A percentile compares a stretch with the other conserved stretches of the same genome.
phyloP scores from a whole-genome alignment of 2,888 invertebrate species.

The Zygaena filipendulae region DNA sequence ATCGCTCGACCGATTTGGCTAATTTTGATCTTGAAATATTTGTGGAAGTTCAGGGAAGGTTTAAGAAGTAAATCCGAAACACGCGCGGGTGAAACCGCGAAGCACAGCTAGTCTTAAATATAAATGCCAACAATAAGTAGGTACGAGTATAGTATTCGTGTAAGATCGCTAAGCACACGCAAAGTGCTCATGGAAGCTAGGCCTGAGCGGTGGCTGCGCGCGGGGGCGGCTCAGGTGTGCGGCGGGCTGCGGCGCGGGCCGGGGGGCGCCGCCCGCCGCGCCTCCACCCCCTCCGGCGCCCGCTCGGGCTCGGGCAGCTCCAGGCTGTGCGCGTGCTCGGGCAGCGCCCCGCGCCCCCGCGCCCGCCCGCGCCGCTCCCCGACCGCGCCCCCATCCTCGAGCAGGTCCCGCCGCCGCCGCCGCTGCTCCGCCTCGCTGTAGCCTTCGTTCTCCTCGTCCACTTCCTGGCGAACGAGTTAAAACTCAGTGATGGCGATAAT shows the following conservation, averaged over 20 bases:
- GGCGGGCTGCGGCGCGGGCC: slow-evolving; percentile 1
- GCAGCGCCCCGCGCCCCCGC: slow-evolving; percentile 28
- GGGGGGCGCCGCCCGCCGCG: neutral
- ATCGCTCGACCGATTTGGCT: too few relatives aligned
- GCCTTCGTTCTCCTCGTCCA: slow-evolving; percentile 73
- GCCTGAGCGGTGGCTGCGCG: slow-evolving; percentile 3
- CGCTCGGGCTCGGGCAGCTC: slow-evolving; percentile 7
- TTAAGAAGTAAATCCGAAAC: too few relatives aligned
- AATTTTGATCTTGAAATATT: too few relatives aligned
- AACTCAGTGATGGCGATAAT: neutral
- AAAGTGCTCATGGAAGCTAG: too few relatives aligned
- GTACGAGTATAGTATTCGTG: too few relatives aligned
- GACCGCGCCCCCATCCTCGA: slow-evolving; percentile 61
- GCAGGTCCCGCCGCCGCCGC: slow-evolving; percentile 53
- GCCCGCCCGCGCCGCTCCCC: slow-evolving; percentile 65
- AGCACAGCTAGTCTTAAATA: too few relatives aligned
- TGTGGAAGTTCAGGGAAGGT: too few relatives aligned
- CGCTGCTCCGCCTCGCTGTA: slow-evolving; percentile 29
- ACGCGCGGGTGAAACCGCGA: too few relatives aligned
- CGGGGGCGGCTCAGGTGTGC: neutral
- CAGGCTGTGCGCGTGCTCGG: slow-evolving; percentile 21
- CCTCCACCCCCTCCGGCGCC: too few relatives aligned
- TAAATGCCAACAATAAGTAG: too few relatives aligned
- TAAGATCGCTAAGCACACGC: too few relatives aligned
- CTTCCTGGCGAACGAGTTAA: slow-evolving; percentile 62